Evolutionary conservation across 2,113 vertebrate genomes (phyloP), one percentile per base, ranked within the genome.

Genomic region (Orthonyx spaldingii): DNA sequence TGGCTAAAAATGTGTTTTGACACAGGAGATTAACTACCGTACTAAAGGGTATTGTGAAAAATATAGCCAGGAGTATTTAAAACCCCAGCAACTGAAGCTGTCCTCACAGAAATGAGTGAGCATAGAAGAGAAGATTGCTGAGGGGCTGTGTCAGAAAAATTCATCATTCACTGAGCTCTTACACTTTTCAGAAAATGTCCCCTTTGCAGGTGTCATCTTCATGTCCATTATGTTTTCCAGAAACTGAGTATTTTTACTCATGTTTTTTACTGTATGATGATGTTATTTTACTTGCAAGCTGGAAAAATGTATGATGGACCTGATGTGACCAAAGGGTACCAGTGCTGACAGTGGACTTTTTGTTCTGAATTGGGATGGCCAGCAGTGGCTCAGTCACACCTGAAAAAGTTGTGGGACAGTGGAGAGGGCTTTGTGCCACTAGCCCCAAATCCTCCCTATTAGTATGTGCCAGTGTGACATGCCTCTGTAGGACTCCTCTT

Each of bases 1-100:
- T 78, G 49, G 72, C 84, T 89, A 55, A 90, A 93, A 80, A 44
- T 53, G 42, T 27, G 15, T 95, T 95, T 94, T 47, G 32, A 15
- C 1, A 2, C 35, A 88, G 50, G 78, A 86, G 55, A 83, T 86
- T 81, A 90, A 42, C 61, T 89, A 72, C 82, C 37, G n/a, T 50
- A 44, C 35, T 57, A n/a, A 85, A 59, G 37, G 22, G 20, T 81
- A 75, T 53, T 79, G 47, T 3, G 4, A 89, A 88, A 41, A 76
- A 63, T 74, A 57, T 5, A 80, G 47, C 77, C 35, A 56, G 52
- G 42, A 82, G 79, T 85, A 55, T 92, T 89, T 95, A 75, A 94
- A 93, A 77, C 61, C 52, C 32, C 47, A 68, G 44, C 35, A 90
- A 57, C 37, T 81, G 41, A 72, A 94, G n/a, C 56, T 63, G 61